A percentile compares a stretch with the other conserved stretches of the same genome.
Conservation (phyloP, 30 jellyfish, hydroid and myxozoan genomes). For the Hydractinia symbiolongicarpus region DNA sequence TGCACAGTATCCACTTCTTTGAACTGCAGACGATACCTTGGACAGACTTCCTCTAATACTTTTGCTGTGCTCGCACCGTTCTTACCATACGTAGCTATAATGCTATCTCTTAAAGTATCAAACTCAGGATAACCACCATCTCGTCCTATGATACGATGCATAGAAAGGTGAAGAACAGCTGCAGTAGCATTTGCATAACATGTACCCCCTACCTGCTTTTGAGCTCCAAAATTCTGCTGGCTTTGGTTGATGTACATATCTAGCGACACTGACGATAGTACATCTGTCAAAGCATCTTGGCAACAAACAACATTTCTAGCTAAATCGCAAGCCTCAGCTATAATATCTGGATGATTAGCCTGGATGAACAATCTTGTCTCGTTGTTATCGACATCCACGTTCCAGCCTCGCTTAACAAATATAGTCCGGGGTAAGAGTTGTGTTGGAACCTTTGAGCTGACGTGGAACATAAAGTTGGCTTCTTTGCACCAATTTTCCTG, state of each 20-base stretch:
- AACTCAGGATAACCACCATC: neutral
- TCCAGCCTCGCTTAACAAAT: constrained; percentile 4
- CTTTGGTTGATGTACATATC: constrained; percentile 10
- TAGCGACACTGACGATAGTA: neutral
- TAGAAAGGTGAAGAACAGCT: constrained; percentile 5
- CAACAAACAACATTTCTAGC: constrained; percentile 4
- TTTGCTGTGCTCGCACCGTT: neutral
- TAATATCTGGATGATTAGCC: constrained; percentile 13
- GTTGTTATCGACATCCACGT: neutral
- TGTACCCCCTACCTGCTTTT: neutral
- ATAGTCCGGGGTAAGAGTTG: constrained; percentile 5
- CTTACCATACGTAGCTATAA: neutral
- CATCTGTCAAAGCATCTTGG: constrained; percentile 17
- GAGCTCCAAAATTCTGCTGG: neutral
- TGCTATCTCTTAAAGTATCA: neutral
- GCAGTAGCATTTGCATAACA: constrained; percentile 21
- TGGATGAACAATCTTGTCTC: neutral
- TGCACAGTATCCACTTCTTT: neutral
- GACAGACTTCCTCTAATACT: constrained; percentile 1
- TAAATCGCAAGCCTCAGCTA: neutral
- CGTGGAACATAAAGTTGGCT: constrained; percentile 1
- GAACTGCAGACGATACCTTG: neutral
- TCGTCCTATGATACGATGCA: neutral
- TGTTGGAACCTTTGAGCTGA: neutral
- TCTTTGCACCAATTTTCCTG: neutral